Evolutionary conservation across 2,888 invertebrate genomes (phyloP), one percentile per base, ranked within the genome.

Genomic region (Plagodis pulveraria): DNA sequence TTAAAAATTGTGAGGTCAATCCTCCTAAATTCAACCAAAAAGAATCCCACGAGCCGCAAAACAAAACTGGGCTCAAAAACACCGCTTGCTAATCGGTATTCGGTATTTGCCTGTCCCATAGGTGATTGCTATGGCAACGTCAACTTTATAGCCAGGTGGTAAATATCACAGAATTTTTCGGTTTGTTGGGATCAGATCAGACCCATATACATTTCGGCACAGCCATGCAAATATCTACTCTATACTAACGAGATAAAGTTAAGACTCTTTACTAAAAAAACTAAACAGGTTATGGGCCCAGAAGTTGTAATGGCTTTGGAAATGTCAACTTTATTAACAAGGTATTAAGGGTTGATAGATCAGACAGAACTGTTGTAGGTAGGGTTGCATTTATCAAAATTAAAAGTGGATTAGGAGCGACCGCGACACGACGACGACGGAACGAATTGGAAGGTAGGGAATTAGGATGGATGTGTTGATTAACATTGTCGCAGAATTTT

Each of bases 351-450:
- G 45, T 36, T 32, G 36, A 59, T 34, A 22, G 8, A 22, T 22
- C 22, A 22, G 22, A 22, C 22, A 9, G 38, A 38, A 38, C 22
- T 44, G 10, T 41, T 5, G 35, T 38, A 10, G 36, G 9, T 40
- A 40, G 41, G 79, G 73, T 72, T 67, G 75, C 87, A 91, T 91
- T 89, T 88, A 91, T 91, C 91, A 90, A 89, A 90, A 91, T 91
- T 91, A 90, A 90, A 91, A 88, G 82, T 84, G 85, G 86, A 90
- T 90, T 90, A 88, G 81, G 78, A 71, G 71, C 63, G 70, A 57
- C 74, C 70, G 66, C 66, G 70, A 73, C 74, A 70, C n/a, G 41
- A 41, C 77, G 69, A 69, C 70, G 70, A 44, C 7, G 50, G 47
- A 47, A 56, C 51, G 51, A 52, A 60, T 52, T 41, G 32, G 43